Evolutionary conservation across 1,140 invertebrate genomes (phyloP), one percentile per base, ranked within the genome.

Genomic region (Dufourea novaeangliae): DNA sequence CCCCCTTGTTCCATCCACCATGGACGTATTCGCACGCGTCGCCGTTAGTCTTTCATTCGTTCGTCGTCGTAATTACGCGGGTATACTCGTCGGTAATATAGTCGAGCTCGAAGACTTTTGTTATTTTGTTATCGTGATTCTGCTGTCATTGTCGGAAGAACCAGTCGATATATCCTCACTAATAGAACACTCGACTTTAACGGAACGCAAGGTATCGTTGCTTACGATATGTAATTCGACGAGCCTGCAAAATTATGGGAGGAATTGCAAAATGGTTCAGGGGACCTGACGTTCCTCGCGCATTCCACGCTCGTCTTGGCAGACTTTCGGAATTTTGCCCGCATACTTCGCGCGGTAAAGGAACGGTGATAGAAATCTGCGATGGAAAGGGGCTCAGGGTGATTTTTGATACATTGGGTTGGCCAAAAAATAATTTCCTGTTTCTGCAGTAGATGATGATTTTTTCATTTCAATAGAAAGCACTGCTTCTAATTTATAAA

Each of bases 161-260:
- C 64, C 59, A 64, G 64, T 73, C 70, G 70, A 73, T 73, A 73
- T 29, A 37, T 29, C 54, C 39, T 14, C 29, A 34, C 14, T 71
- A 64, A 64, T 41, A 7, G 62, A 17, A 46, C n/a, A 32, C 10
- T 73, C 20, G 44, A 39, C 6, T 64, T n/a, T 17, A 25, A 25
- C 12, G 11, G 32, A 27, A 73, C 50, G 62, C 64, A 73, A 73
- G 70, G 44, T 37, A 56, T 34, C 22, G 37, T 46, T 1, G 5
- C 22, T 14, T 6, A 1, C 25, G n/a, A 39, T 57, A 46, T n/a
- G n/a, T 62, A 72, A 72, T 62, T 72, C 32, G 11, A 39, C 44
- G n/a, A 1, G 10, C 10, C 50, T 17, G n/a, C 25, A 27, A 32
- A n/a, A 2, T n/a, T 17, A 4, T 11, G 1, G 17, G 2, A 22